phyloP scores from a whole-genome alignment of 2,797 vertebrate species.

The Stomatorhinus walkeri region DNA sequence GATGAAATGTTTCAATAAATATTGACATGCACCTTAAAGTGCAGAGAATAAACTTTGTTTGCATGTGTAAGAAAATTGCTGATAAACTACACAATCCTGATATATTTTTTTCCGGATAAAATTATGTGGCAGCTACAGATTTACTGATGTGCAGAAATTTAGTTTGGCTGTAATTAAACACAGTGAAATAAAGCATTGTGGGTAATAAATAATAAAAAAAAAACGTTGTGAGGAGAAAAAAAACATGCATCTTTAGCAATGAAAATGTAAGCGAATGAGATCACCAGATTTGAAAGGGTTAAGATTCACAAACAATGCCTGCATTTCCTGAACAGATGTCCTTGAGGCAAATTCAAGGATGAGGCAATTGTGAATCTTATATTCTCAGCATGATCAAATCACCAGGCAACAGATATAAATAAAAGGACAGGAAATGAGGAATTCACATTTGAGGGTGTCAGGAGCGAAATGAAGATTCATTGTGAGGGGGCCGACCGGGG shows the following conservation, averaged over 20 bases:
- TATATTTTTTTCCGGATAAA: neutral
- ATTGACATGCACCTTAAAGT: neutral
- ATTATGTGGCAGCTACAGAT: neutral
- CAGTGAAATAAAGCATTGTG: neutral
- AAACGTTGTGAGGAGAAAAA: neutral
- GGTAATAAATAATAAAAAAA: neutral
- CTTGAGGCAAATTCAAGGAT: constrained; percentile 58
- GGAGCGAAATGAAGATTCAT: constrained; percentile 58
- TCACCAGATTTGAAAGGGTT: constrained; percentile 53
- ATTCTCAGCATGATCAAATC: constrained; percentile 61
- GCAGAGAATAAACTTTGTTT: neutral
- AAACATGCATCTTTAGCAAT: neutral
- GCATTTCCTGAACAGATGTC: constrained; percentile 52
- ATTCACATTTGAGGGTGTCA: constrained; percentile 61
- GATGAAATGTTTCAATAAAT: neutral
- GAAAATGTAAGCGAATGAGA: neutral
- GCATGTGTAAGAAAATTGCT: neutral
- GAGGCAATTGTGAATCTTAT: constrained; percentile 57
- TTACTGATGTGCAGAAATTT: neutral
- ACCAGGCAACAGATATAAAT: constrained; percentile 62
- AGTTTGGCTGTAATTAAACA: neutral
- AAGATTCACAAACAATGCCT: constrained; percentile 50
- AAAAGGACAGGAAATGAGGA: constrained; percentile 62
- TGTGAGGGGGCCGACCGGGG: constrained; percentile 47
- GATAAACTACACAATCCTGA: neutral